Evolutionary conservation across 2,888 invertebrate genomes (phyloP), one percentile per base, ranked within the genome.

Genomic region (Callimorpha dominula): DNA sequence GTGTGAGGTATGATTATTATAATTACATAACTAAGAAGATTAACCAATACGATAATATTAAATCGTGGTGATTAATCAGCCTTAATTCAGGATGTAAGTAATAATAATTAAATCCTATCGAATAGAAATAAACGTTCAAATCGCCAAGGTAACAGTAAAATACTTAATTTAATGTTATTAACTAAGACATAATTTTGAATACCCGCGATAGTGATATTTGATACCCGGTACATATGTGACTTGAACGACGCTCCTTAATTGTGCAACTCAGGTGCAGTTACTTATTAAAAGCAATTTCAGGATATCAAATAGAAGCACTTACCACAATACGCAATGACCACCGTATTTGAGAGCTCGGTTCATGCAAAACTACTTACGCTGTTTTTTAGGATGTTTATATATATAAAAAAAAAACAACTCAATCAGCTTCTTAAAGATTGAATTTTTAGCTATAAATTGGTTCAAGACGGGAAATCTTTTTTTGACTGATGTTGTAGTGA

Each of bases 71-170:
- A 46, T 3, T 46, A 46, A 46, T 14, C 31, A 17, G 49, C 17
- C 31, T 20, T 57, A 57, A 68, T 57, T 54, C 20, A 68, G 67
- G 67, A 67, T 67, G 43, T 14, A 40, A 14, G 14, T 68, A 42
- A 14, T 68, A 42, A 14, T 54, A 68, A 68, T 68, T 68, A 68
- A 54, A 57, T 20, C 12, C 54, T n/a, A 42, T 8, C 20, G 46
- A 65, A 52, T 42, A 11, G 40, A 42, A 68, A 68, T 15, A 57
- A n/a, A n/a, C 1, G 12, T 42, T 66, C 4, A 54, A 42, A 42
- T 4, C 9, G n/a, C 7, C 42, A 31, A 65, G 20, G 20, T 65
- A 65, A 15, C 49, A 7, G 49, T 49, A 40, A 50, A 50, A 65
- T 8, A 11, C 20, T 4, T 65, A 17, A 65, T 17, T 50, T 11